Base-by-base conservation (phyloP, 2,888 invertebrate species). In the Ophion obscuratus region DNA sequence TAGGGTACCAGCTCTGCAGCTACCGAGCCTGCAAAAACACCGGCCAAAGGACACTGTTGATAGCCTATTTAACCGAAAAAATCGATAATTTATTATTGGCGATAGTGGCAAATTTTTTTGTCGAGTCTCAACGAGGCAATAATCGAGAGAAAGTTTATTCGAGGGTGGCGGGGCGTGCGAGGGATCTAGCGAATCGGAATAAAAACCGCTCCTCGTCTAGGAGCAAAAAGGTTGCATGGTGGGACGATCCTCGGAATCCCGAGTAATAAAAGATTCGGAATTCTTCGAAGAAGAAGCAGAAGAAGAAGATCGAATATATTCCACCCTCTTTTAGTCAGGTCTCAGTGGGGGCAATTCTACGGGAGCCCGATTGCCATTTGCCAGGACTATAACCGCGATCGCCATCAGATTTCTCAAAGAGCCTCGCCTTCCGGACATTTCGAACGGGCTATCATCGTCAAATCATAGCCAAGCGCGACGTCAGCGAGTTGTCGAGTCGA, bases 401-500 rank as follows among this genome's bases (percentile, higher is more conserved):
- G 89, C 88, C 89, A 89, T 90, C 87, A 64, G 77, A 57, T 66
- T 68, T 27, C 44, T 31, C 47, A 44, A 74, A 77, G 59, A 71
- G 64, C 24, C 36, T 57, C 11, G 27, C 31, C 59, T 17, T 59
- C 10, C 68, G 40, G 17, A 67, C 40, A 44, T 53, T 40, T 62
- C 36, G 10, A 40, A 59, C 64, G 27, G 27, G 67, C 88, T 87
- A 88, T 87, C 89, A 86, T 87, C 80, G 83, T 85, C 88, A 81
- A 89, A 90, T 91, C 90, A 91, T 89, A 89, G 89, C 84, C 83
- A 53, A 81, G 81, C 40, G 17, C 40, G 14, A 89, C 90, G 92
- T 92, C 92, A 92, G 92, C 92, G 90, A 89, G 88, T 91, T 89
- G 88, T 89, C 88, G 83, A 78, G 83, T 75, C 71, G 67, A 62